Base-by-base conservation (phyloP, 2,888 invertebrate genomes). In the Dromius quadrimaculatus region DNA sequence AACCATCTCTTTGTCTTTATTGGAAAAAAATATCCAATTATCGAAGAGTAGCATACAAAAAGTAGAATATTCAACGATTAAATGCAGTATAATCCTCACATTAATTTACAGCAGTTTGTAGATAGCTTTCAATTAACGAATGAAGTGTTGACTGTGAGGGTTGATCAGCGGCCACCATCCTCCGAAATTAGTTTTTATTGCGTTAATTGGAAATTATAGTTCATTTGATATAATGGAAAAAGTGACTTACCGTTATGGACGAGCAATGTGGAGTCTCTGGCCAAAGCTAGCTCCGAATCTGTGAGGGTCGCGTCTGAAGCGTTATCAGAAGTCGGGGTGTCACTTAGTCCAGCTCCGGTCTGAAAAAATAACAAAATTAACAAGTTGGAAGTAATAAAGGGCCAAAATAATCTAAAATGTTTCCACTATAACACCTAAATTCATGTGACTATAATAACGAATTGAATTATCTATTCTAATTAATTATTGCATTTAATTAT, bases 291-390 rank as follows among this genome's bases (percentile, higher is more conserved):
- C 84, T 93, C 93, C 17, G 92, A 91, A 83, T 93, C 93, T 34
- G 92, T 93, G 78, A 93, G 87, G 20, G 93, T 92, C 41, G 92
- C 92, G 88, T 92, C 92, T 74, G 92, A 93, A 74, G 91, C 92
- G 90, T 92, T 92, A 82, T 93, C 93, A 74, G 92, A 91, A 45
- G 91, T 91, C 74, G 92, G 92, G 80, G 92, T 91, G 84, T 92
- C 89, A 81, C 92, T 90, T 77, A 92, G 86, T 78, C 90, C 87
- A 74, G 88, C 86, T 19, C 81, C 80, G 11, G 82, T 81, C 64
- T 74, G 36, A 23, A 59, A 45, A 62, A n/a, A n/a, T n/a, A n/a
- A n/a, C n/a, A n/a, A n/a, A n/a, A n/a, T n/a, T n/a, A n/a, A n/a
- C n/a, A n/a, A n/a, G n/a, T n/a, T n/a, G n/a, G n/a, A n/a, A n/a